Conservation (phyloP, 2,797 vertebrate genomes). For the Tauraco hartlaubi region DNA sequence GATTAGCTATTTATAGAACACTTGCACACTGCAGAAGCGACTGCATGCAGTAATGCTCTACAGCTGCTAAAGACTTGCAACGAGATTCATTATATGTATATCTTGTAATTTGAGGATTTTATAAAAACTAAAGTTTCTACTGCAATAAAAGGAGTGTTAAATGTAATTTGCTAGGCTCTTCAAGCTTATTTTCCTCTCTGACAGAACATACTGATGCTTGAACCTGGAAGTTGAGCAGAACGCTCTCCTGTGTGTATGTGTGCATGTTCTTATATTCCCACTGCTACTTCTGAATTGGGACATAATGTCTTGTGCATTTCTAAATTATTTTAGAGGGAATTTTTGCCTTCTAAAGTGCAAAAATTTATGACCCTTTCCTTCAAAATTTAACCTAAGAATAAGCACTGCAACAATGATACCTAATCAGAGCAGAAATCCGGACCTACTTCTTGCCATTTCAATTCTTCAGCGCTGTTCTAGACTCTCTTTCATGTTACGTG, state of each 20-base stretch:
- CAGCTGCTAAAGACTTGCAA: slow-evolving; percentile 58
- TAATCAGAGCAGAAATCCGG: neutral
- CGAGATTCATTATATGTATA: slow-evolving; percentile 55
- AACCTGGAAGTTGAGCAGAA: slow-evolving; percentile 53
- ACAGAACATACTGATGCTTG: neutral
- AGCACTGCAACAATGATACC: neutral
- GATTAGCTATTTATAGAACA: slow-evolving; percentile 67
- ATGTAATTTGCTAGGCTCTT: slow-evolving; percentile 36
- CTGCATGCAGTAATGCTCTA: slow-evolving; percentile 64
- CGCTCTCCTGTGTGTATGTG: neutral
- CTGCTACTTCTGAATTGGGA: neutral
- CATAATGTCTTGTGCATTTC: neutral
- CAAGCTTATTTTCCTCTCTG: slow-evolving; percentile 46
- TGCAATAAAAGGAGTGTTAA: slow-evolving; percentile 78
- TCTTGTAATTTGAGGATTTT: slow-evolving; percentile 73
- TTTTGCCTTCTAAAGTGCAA: neutral
- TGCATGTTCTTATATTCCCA: neutral
- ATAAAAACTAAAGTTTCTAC: slow-evolving; percentile 74
- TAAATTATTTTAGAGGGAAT: neutral
- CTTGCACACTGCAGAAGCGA: slow-evolving; percentile 65
- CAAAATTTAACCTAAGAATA: neutral
- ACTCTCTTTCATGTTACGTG: neutral
- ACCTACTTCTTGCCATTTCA: neutral
- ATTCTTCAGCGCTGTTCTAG: neutral
- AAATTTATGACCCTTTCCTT: neutral